Conservation (phyloP, 1,140 invertebrate genomes). For the Heterodera carotae region DNA sequence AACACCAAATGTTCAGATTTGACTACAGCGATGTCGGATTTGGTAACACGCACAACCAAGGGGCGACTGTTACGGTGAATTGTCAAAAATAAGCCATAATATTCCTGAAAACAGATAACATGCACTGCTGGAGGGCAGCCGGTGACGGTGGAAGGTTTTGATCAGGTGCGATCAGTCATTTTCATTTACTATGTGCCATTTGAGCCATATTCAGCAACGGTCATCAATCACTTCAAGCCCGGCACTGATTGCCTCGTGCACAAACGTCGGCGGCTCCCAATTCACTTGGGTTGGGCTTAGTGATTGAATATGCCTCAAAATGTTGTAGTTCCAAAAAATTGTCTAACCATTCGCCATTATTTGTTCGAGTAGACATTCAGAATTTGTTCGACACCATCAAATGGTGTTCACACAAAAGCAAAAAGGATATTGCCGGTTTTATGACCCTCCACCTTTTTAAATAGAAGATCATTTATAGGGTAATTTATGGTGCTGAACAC, state of each 20-base stretch:
- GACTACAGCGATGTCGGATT: conserved; percentile 64
- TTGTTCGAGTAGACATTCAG: no score
- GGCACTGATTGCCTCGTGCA: conserved; percentile 60
- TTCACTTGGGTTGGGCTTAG: conserved; percentile 57
- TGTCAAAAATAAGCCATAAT: conserved; percentile 1
- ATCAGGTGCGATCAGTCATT: conserved; percentile 50
- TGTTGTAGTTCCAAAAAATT: no score
- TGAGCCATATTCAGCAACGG: conserved; percentile 57
- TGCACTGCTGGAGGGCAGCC: conserved; percentile 64
- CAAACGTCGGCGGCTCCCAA: conserved; percentile 64
- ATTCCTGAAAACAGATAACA: conserved; percentile 55
- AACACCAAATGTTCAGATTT: conserved; percentile 44
- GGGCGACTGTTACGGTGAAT: conserved; percentile 13
- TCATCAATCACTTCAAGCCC: conserved; percentile 60
- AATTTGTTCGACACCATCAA: no score
- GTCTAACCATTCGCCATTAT: no score
- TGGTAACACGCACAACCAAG: conserved; percentile 59
- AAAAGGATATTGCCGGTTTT: no score
- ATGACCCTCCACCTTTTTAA: no score
- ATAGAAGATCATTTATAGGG: no score
- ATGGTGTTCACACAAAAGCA: no score
- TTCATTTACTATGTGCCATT: no score
- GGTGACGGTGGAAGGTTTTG: conserved; percentile 65
- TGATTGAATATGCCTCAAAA: not conserved
- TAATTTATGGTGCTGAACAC: no score